Base-by-base conservation (phyloP, 2,113 vertebrate genomes). In the Diadophis punctatus region DNA sequence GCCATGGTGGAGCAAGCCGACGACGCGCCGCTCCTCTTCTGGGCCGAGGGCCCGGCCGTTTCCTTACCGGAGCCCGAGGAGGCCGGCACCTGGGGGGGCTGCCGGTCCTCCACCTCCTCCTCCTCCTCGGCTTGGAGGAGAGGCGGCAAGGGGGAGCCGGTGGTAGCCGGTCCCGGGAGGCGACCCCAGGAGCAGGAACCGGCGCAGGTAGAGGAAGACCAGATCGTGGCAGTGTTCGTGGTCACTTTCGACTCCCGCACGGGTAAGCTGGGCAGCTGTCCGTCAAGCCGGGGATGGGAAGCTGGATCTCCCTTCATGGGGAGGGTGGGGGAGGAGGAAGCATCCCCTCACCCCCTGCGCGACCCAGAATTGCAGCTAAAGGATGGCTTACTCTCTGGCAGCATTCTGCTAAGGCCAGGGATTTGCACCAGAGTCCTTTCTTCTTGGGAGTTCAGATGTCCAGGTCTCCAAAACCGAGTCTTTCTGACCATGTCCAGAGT, bases 201-300 rank as follows among this genome's bases (percentile, higher is more conserved):
- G 89, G 90, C 60, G 95, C 97, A 98, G 94, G 98, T 98, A 97
- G 99, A 99, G 94, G 98, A 98, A 94, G 99, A 99, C 92, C 99
- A 99, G 96, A 98, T 99, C 93, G 97, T 99, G 96, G 97, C 99
- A 2, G 99, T 99, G 90, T 99, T 99, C 91, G 99, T 99, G 94
- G 99, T 99, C 87, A 99, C 99, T 86, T 99, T 99, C 97, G 98
- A 99, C 88, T 98, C 99, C 6, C 98, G 99, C 98, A 98, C 98
- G 90, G 99, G 99, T 99, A 97, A 98, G 98, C 43, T 93, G 27
- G 11, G 51, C 87, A 80, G 68, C 22, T 8, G 8, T 2, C 87
- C 22, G 1, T 4, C 51, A 18, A 63, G 4, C 5, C 1, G 10
- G 18, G 49, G 48, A 27, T 49, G 46, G n/a, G 10, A 9, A 12